phyloP scores from a whole-genome alignment of 2,797 vertebrate genomes.

The Chelidonichthys spinosus region DNA sequence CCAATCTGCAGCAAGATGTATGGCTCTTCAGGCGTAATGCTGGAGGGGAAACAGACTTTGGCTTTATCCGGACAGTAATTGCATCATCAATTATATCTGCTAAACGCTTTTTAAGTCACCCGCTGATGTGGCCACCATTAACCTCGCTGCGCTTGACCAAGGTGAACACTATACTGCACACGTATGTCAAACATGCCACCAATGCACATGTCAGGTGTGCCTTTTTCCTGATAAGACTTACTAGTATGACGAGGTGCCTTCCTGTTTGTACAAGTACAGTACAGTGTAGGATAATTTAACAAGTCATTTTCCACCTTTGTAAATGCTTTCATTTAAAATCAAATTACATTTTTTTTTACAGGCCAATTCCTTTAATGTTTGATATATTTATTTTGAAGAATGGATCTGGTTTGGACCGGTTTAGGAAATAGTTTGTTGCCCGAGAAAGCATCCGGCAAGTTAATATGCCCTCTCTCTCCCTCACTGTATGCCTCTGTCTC shows the following conservation, averaged over 20 bases:
- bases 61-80: constrained; percentile 76
- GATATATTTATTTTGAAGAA: constrained; percentile 19
- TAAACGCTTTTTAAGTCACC: constrained; percentile 79
- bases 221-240: constrained; percentile 7
- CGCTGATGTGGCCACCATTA: constrained; percentile 76
- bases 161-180: constrained; percentile 69
- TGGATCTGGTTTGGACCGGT: constrained; percentile 13
- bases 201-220: constrained; percentile 24
- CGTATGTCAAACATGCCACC: constrained; percentile 63
- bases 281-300: not conserved
- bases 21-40: constrained; percentile 39
- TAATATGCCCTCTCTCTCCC: constrained; percentile 45
- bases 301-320: not conserved
- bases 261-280: constrained; percentile 5
- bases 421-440: constrained; percentile 24
- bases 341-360: not conserved
- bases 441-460: constrained; percentile 43
- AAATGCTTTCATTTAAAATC: constrained; percentile 8
- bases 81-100: constrained; percentile 80
- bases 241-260: not conserved
- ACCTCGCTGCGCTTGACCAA: constrained; percentile 78
- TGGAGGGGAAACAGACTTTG: constrained; percentile 65
- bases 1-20: constrained; percentile 53
- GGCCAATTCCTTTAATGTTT: constrained; percentile 3
- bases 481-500: constrained; percentile 50